Conservation (phyloP, 1,140 invertebrate species). For the Lasaia peninsularis region DNA sequence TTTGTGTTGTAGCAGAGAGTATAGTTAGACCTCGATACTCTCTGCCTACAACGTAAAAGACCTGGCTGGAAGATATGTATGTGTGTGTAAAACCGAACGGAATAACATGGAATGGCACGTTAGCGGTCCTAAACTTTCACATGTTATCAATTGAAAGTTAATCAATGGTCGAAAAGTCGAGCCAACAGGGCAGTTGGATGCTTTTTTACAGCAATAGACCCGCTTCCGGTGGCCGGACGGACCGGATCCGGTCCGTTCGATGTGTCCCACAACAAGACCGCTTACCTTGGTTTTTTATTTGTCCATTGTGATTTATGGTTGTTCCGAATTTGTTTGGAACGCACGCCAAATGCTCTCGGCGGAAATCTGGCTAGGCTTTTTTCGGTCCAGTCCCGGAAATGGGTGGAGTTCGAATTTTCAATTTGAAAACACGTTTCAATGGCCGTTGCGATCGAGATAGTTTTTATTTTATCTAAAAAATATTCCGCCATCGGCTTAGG, state of each 20-base stretch:
- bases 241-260: conserved; percentile 36
- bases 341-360: conserved; percentile 62
- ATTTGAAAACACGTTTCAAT: conserved; percentile 25
- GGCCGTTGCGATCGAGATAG: conserved; percentile 11
- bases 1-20: too few relatives aligned
- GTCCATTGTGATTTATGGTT: conserved; percentile 66
- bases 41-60: too few relatives aligned
- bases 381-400: conserved; percentile 32
- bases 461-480: conserved; percentile 13
- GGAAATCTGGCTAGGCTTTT: conserved; percentile 47
- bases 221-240: conserved; percentile 56
- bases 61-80: background rate
- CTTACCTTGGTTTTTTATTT: conserved; percentile 76
- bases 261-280: conserved; percentile 61
- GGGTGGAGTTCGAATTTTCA: conserved; percentile 42
- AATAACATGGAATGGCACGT: background rate
- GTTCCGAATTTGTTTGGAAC: conserved; percentile 68
- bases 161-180: conserved; percentile 43
- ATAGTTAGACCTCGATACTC: too few relatives aligned
- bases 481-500: conserved; percentile 2
- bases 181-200: conserved; percentile 61
- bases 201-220: conserved; percentile 68
- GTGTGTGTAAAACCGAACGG: background rate
- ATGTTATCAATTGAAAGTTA: conserved; percentile 26
- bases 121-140: conserved; percentile 6